Evolutionary conservation across 30 jellyfish, hydroid and myxozoan species (phyloP).

Genomic region (Hydractinia echinata): DNA sequence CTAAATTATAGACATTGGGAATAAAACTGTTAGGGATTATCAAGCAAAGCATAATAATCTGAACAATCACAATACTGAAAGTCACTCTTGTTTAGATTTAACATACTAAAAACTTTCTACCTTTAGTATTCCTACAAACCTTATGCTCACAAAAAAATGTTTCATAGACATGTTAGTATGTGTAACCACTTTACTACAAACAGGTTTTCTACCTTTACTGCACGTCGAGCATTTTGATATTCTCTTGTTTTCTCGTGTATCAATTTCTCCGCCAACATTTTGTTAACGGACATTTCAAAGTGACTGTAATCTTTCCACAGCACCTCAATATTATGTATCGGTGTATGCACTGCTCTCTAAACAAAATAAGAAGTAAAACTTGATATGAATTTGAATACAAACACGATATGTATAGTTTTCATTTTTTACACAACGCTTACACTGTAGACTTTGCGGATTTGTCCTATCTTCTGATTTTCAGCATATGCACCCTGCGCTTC

Average conservation of each 20-base stretch:
- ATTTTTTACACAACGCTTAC: constrained; percentile 23
- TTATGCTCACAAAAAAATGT: background rate
- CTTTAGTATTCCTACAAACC: no score
- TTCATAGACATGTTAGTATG: background rate
- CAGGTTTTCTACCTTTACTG: constrained; percentile 60
- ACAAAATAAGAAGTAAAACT: background rate
- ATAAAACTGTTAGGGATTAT: no score
- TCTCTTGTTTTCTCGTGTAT: constrained; percentile 91
- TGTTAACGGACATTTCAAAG: constrained; percentile 89
- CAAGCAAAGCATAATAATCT: no score
- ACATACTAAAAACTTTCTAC: no score
- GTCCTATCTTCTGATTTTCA: constrained; percentile 86
- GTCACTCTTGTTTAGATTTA: no score
- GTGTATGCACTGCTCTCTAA: constrained; percentile 89
- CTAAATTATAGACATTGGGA: no score
- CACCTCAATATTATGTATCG: constrained; percentile 86
- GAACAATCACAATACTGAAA: no score
- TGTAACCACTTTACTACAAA: background rate
- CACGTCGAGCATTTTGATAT: constrained; percentile 83
- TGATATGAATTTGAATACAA: background rate
- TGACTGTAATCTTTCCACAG: constrained; percentile 93
- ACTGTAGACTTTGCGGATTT: constrained; percentile 81
- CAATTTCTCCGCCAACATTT: constrained; percentile 80
- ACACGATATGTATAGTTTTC: background rate
- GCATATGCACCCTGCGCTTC: constrained; percentile 98